Base-by-base conservation (phyloP, 2,888 invertebrate genomes). In the Nomada goodeniana region DNA sequence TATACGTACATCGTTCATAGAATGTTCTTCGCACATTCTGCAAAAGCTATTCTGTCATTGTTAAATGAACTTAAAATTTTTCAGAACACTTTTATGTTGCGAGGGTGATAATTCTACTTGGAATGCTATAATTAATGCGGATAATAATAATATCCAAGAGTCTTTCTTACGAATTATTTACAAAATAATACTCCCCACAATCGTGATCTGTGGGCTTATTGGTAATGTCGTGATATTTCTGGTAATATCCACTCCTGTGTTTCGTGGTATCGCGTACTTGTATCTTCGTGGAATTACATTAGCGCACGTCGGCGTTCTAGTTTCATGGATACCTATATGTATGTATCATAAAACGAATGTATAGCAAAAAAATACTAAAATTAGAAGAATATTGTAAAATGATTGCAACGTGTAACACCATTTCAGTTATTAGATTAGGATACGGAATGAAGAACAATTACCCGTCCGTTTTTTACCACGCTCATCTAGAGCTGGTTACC, bases 291-390 rank as follows among this genome's bases (percentile, higher is more conserved):
- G 84, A 59, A 55, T 87, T 7, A 80, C 85, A n/a, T 64, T 79
- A 47, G 83, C 86, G 29, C 83, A 87, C 50, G 29, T 81, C 3
- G 86, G 86, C 1, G 86, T 87, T 53, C 60, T 78, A 9, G 7
- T 83, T 15, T 83, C 79, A n/a, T 87, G 86, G 86, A 87, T 87
- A 72, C 86, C 85, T 4, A 78, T 87, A 72, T 77, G 86, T 87
- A 76, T 36, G 86, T 87, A 79, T 26, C 42, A 55, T 36, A 23
- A 18, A 29, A 42, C 23, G 9, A 18, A 18, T 36, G 18, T 11
- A 15, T 13, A 20, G 10, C 29, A 20, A 20, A 3, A 64, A 15
- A 20, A 20, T 63, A 29, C 4, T 23, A 60, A 13, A 44, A 53
- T 26, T 44, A 26, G 3, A 26, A 57, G 13, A 42, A 59, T 23